These are phyloP conservation scores for Doris montereyensis DNA, from an alignment of 2,888 invertebrate species.

Conservation along the genomic window DNA sequence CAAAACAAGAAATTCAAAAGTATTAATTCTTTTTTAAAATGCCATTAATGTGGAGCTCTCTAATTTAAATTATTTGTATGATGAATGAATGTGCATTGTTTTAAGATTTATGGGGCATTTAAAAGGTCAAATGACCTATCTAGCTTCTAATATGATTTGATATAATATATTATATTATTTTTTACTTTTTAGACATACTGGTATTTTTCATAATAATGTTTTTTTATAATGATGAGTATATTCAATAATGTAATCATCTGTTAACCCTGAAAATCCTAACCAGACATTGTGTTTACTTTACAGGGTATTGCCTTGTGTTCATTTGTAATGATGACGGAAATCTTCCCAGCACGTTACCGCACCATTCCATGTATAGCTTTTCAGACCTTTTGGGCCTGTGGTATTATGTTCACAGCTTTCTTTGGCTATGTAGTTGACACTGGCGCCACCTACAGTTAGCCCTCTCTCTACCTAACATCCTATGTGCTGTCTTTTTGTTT, in stretches of 20 bases:
- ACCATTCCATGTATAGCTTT: conserved; percentile 58
- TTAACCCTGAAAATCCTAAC: not conserved
- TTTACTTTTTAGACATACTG: not conserved
- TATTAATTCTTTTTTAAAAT: too few relatives aligned
- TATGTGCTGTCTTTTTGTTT: conserved; percentile 53
- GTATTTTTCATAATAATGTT: too few relatives aligned
- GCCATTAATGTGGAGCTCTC: too few relatives aligned
- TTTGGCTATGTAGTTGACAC: conserved; percentile 57
- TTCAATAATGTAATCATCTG: not conserved
- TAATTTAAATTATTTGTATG: too few relatives aligned
- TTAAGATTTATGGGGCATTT: too few relatives aligned
- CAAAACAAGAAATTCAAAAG: too few relatives aligned
- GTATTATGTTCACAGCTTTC: conserved; percentile 57
- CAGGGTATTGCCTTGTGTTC: conserved; percentile 60
- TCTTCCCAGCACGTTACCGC: conserved; percentile 54
- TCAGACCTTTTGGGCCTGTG: conserved; percentile 61
- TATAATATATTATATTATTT: too few relatives aligned
- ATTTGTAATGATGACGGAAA: conserved; percentile 62
- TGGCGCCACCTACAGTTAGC: conserved; percentile 61
- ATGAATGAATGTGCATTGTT: too few relatives aligned
- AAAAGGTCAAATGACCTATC: too few relatives aligned
- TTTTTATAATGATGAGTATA: not conserved
- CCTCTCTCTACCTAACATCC: conserved; percentile 57
- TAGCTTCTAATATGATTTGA: too few relatives aligned
- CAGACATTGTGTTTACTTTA: too few relatives aligned